A percentile compares a stretch with the other conserved stretches of the same genome.
Evolutionary conservation across 2,113 vertebrate species (phyloP).

Genomic region (Corythaixoides concolor): DNA sequence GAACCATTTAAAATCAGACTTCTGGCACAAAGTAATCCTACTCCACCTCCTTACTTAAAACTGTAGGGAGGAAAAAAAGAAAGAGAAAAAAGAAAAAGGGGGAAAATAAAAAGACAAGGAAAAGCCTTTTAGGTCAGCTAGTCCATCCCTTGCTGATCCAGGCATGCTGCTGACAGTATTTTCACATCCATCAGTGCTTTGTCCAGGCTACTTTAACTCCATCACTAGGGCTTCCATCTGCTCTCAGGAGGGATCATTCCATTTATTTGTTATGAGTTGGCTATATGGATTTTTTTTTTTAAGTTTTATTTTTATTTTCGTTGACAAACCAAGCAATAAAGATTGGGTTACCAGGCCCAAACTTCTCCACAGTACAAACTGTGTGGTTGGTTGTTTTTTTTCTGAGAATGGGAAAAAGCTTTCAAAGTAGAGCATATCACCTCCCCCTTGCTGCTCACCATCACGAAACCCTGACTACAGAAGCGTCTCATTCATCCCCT

Average conservation of each 20-base stretch:
- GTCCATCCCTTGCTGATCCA: slow-evolving; percentile 46
- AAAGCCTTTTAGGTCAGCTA: slow-evolving; percentile 31
- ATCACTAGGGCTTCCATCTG: background rate
- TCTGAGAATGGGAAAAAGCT: slow-evolving; percentile 30
- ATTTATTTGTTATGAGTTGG: slow-evolving; percentile 53
- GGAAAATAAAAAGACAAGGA: background rate
- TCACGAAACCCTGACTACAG: background rate
- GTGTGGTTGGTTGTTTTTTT: background rate
- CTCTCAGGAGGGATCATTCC: slow-evolving; percentile 49
- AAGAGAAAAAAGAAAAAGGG: background rate
- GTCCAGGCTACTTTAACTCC: slow-evolving; percentile 39
- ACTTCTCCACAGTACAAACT: background rate
- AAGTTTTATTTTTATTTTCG: slow-evolving; percentile 69
- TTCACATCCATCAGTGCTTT: slow-evolving; percentile 47
- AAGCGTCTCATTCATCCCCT: slow-evolving; percentile 12
- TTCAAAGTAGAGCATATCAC: background rate
- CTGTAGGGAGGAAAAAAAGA: background rate
- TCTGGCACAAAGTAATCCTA: background rate
- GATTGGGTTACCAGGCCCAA: slow-evolving; percentile 5
- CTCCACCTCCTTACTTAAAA: background rate
- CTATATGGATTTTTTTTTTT: slow-evolving; percentile 46
- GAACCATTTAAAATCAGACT: slow-evolving; percentile 13
- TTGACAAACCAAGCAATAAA: slow-evolving; percentile 57
- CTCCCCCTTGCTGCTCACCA: background rate
- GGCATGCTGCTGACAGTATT: background rate